Evolutionary conservation across 2,113 vertebrate genomes (phyloP), one percentile per base, ranked within the genome.

Genomic region (Mesitornis unicolor): DNA sequence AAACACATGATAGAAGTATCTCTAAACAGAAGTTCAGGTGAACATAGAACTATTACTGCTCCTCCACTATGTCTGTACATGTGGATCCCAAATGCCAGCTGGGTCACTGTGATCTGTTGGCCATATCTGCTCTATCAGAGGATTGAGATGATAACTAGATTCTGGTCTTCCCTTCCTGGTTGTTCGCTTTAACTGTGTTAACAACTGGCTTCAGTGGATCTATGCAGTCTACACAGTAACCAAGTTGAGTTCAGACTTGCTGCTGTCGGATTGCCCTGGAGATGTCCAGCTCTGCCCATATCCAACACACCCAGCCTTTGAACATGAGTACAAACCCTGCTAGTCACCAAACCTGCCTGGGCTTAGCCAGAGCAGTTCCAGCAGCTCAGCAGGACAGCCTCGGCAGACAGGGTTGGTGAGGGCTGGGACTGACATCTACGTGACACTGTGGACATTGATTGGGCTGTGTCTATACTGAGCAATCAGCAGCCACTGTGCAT

Each of bases 11-110:
- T 3, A 22, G 48, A 36, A 50, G 6, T 26, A 50, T 50, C n/a
- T 59, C 9, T 26, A 63, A 80, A n/a, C 11, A 78, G 59, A 76
- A 48, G 6, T 50, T 84, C 20, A 56, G 25, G 24, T 50, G 42
- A 91, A 45, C 24, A 33, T 3, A n/a, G 19, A 87, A 69, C 3
- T 45, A 17, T 4, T 29, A 29, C 3, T 78, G 26, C 1, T 15
- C 4, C 13, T 45, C 11, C 18, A 43, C 42, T n/a, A 60, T 5
- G 26, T 25, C 36, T 2, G 0, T n/a, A 14, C 18, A 14, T 43
- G 33, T 74, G 33, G 7, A 51, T 42, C 35, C 20, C 35, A 74
- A 7, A 29, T 7, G 35, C 4, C 45, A 76, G 25, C 21, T 38
- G 38, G 48, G 36, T 35, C 43, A 10, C 11, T 17, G 25, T 0